Base-by-base conservation (phyloP, 2,888 invertebrate genomes). In the Crocallis elinguaria region DNA sequence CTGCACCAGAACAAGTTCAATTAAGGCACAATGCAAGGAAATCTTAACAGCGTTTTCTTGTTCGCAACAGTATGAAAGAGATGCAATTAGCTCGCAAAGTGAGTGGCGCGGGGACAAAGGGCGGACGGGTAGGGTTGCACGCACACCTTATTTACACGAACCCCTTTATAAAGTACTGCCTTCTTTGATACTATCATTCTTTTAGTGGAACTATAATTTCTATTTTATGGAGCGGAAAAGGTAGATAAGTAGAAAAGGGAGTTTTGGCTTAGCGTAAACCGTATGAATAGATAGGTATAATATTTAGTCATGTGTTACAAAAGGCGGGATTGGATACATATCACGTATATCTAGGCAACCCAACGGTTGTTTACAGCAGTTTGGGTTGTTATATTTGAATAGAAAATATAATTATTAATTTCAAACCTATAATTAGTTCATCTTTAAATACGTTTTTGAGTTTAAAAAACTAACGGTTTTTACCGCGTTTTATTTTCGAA, bases 1-100 rank as follows among this genome's bases (percentile, higher is more conserved):
- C 51, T 69, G 69, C 70, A 65, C 69, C 57, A 63, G 64, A 75
- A 76, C 75, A 73, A 77, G 70, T 82, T 80, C 84, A 85, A 84
- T 86, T 84, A 84, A 75, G 71, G 72, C 80, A 85, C 84, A 86
- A 84, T 81, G 76, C 75, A 75, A 70, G 71, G 75, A 80, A 83
- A 76, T 82, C 79, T 82, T 81, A 81, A 80, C 79, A 79, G 76
- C 79, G 73, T 82, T 86, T 86, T 82, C 85, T 84, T 81, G 82
- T 77, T 78, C 76, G 70, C 67, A 71, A 72, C 77, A 75, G 76
- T 75, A 76, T 82, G 75, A 82, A 85, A 81, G 82, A 79, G 82
- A 82, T 78, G 81, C 82, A 86, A 88, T 88, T 86, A 87, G 79
- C 79, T 68, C 59, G 74, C 60, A 71, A 79, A 79, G 73, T 74